Conservation (phyloP, 1,140 invertebrate species). For the Pseudachorutes palmiensis region DNA sequence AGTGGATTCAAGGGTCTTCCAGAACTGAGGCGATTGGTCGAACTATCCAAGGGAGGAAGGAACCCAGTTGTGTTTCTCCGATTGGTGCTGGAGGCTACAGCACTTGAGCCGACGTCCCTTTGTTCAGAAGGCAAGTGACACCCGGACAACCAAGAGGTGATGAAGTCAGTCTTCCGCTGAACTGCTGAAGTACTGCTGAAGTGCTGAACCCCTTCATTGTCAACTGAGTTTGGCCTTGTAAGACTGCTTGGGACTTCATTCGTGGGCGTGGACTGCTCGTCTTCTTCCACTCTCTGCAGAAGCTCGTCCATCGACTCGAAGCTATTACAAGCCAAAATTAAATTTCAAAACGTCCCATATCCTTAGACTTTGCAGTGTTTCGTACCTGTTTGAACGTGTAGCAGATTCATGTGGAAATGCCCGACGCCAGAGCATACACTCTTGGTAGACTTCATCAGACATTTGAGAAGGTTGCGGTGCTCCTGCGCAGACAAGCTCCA, state of each 20-base stretch:
- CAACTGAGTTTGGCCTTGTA: neutral
- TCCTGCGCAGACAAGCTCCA: neutral
- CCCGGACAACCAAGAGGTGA: neutral
- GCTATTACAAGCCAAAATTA: neutral
- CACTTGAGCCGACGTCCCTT: too few species aligned
- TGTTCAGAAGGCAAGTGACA: neutral
- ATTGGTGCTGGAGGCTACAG: too few species aligned
- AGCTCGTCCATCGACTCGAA: constrained; percentile 6
- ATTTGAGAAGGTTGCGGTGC: neutral
- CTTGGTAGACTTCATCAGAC: constrained; percentile 2
- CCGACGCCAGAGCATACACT: neutral
- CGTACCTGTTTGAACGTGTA: neutral
- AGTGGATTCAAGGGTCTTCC: too few species aligned
- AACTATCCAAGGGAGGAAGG: too few species aligned
- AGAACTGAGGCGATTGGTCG: too few species aligned
- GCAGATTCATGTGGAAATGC: neutral
- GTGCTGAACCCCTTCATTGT: neutral
- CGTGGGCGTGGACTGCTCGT: neutral
- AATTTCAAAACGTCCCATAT: neutral
- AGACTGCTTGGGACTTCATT: neutral
- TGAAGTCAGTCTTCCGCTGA: neutral
- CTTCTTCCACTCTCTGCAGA: neutral
- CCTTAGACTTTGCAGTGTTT: neutral
- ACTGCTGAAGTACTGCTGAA: too few species aligned
- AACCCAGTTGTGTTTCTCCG: too few species aligned